Base-by-base conservation (phyloP, 2,797 vertebrate genomes). In the Pseudochromis fuscus region DNA sequence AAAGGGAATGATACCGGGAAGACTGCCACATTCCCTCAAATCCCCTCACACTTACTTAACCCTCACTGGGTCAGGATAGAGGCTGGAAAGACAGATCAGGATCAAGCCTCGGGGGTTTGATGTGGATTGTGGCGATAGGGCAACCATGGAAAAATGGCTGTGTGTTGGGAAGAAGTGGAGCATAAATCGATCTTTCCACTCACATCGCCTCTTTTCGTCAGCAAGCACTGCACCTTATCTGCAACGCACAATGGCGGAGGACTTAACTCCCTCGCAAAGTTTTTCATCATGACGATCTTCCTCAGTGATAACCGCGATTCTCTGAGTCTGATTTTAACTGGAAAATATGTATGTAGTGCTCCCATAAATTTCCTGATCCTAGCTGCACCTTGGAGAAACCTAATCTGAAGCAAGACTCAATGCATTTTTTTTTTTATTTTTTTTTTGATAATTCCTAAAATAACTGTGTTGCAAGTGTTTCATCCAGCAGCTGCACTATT, bases 11-110 rank as follows among this genome's bases (percentile, higher is more conserved):
- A 33, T 30, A 71, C 56, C 30, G 48, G 77, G 67, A 78, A 72
- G 79, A 72, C 69, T 75, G 81, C 76, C 83, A 86, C 77, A 55
- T 74, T 64, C 68, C 67, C 79, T 87, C 51, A 81, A 60, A 74
- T 79, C 74, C 23, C 46, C 68, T 79, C 53, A 77, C 71, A 75
- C 60, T 77, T 61, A 52, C 65, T 90, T 84, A 85, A 89, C 73
- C 81, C 67, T 58, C 40, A 23, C 68, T 50, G 62, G 82, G 50
- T 75, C 64, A 49, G 57, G 51, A 81, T 56, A 33, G 63, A 80
- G 40, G 49, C 6, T 46, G 33, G 55, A 51, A 25, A 50, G 55
- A 74, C 48, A 56, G 75, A 71, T 44, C 37, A 28, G 48, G 62
- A 65, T 70, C 69, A 56, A 57, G 53, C 76, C 69, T 80, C 16